Evolutionary conservation across 2,113 vertebrate genomes (phyloP).

Genomic region (Tympanuchus pallidicinctus): DNA sequence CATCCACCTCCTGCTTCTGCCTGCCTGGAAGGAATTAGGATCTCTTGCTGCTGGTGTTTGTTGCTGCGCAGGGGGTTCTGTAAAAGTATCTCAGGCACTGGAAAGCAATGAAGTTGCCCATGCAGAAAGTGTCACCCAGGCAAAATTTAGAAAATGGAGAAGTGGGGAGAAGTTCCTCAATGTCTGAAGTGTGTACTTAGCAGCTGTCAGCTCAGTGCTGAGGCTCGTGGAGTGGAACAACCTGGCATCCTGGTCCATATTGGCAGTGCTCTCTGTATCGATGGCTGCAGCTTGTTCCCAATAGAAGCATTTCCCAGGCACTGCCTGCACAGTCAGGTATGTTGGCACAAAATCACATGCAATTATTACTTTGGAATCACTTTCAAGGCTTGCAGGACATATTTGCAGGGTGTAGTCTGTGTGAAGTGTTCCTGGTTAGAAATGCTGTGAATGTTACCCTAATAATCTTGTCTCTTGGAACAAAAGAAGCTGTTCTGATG

Average conservation of each 20-base stretch:
- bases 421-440: conserved; percentile 47
- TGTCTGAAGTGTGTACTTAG: background rate
- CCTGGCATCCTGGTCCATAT: background rate
- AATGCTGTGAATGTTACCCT: background rate
- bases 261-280: background rate
- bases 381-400: conserved; percentile 8
- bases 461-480: conserved; percentile 3
- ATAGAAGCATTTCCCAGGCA: conserved; percentile 3
- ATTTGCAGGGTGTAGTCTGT: conserved; percentile 46
- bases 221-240: background rate
- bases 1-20: background rate
- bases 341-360: conserved; percentile 14
- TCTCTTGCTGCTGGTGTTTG: background rate
- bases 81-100: too few species aligned
- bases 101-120: background rate
- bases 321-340: background rate
- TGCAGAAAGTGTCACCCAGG: background rate
- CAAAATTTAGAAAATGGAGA: background rate
- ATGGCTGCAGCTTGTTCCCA: background rate
- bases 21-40: fast-evolving
- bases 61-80: background rate
- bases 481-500: conserved; percentile 18
- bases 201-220: background rate
- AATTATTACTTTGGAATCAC: conserved; percentile 26
- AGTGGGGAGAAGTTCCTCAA: background rate